A percentile compares a stretch with the other conserved stretches of the same genome.
Evolutionary conservation across 1,140 invertebrate genomes (phyloP).

Genomic region (Dolichoris vasculosae): DNA sequence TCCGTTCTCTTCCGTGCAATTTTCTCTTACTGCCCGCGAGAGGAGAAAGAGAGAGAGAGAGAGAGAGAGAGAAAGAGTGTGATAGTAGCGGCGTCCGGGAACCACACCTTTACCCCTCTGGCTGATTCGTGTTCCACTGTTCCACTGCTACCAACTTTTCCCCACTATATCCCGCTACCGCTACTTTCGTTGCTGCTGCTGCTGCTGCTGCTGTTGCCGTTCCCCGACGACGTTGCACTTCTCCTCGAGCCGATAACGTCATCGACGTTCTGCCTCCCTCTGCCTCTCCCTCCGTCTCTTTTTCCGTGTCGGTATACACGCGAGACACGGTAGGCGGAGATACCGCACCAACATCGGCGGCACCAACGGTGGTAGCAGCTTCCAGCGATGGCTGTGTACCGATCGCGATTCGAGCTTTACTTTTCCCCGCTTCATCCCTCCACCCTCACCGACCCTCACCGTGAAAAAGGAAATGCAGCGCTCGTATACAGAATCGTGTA

Average conservation of each 20-base stretch:
- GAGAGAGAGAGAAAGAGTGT: too few relatives aligned
- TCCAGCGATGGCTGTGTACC: conserved; percentile 37
- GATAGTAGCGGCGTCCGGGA: conserved; percentile 63
- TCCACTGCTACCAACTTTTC: conserved; percentile 64
- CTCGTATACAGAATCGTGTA: not conserved
- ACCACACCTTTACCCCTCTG: conserved; percentile 72
- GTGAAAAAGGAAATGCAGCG: not conserved
- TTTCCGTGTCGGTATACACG: not conserved
- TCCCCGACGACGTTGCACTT: conserved; percentile 47
- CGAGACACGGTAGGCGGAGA: conserved; percentile 17
- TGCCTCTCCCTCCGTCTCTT: not conserved
- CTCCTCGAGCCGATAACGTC: not conserved
- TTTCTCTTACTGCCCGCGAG: not conserved
- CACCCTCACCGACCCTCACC: not conserved
- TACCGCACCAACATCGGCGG: not conserved
- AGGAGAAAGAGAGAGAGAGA: conserved; percentile 4
- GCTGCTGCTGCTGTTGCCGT: conserved; percentile 42
- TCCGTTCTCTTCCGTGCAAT: conserved; percentile 67
- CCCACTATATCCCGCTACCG: conserved; percentile 55
- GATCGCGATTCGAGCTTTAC: not conserved
- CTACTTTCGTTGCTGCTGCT: not conserved
- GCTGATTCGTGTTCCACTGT: conserved; percentile 67
- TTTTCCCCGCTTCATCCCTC: not conserved
- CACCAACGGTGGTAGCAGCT: not conserved
- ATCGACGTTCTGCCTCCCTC: not conserved